A percentile compares a stretch with the other conserved stretches of the same genome.
These are phyloP conservation scores for Parauchenoglanis ngamensis DNA, from an alignment of 2,797 vertebrate genomes.

Conservation along the genomic window DNA sequence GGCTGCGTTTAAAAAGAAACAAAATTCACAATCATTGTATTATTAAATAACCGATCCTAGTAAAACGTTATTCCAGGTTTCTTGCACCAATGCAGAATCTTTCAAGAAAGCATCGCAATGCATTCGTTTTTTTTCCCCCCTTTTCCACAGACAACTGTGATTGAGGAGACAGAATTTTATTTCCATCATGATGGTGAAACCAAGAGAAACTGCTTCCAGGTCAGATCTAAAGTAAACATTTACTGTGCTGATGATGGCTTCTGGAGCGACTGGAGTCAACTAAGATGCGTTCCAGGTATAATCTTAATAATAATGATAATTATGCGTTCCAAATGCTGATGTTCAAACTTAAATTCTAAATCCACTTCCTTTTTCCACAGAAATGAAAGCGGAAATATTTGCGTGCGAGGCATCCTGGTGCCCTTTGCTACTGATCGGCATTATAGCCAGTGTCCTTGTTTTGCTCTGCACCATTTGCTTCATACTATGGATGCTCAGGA, in stretches of 20 bases:
- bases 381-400: neutral
- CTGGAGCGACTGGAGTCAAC: constrained; percentile 76
- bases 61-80: neutral
- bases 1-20: neutral
- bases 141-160: constrained; percentile 51
- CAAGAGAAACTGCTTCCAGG: constrained; percentile 64
- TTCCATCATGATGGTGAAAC: neutral
- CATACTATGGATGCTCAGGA: constrained; percentile 40
- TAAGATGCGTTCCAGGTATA: constrained; percentile 66
- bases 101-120: neutral
- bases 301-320: neutral
- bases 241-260: constrained; percentile 68
- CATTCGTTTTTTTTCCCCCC: too few species aligned
- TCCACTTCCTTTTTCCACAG: constrained; percentile 13
- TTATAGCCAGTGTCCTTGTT: constrained; percentile 20
- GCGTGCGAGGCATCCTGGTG: neutral
- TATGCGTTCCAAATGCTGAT: neutral
- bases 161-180: constrained; percentile 48
- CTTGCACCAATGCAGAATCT: neutral
- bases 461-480: constrained; percentile 28
- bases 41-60: too few species aligned
- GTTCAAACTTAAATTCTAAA: neutral
- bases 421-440: neutral
- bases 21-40: too few species aligned
- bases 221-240: constrained; percentile 68